Base-by-base conservation (phyloP, 2,888 invertebrate species). In the Lasiommata megera region DNA sequence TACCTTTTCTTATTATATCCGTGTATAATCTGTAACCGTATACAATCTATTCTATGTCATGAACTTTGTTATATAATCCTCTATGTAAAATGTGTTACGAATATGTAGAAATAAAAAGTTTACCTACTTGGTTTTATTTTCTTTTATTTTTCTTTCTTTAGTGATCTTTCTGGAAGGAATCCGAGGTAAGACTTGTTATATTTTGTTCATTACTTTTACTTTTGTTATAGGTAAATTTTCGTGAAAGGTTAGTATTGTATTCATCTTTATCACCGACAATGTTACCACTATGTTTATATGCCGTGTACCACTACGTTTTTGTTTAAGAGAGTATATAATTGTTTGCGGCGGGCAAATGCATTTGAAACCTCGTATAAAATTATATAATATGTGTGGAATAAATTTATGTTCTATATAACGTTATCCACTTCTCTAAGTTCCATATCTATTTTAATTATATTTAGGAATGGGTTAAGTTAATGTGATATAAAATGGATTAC, bases 261-360 rank as follows among this genome's bases (percentile, higher is more conserved):
- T 1, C 0, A 16, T 34, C 11, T 34, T 9, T 23, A 18, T n/a
- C n/a, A n/a, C n/a, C n/a, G n/a, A n/a, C n/a, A n/a, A n/a, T n/a
- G n/a, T n/a, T n/a, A n/a, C n/a, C n/a, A n/a, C n/a, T 23, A n/a
- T 14, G 8, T 44, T 9, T 44, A 14, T 34, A 29, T 34, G 31
- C n/a, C 36, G 48, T 55, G 55, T 48, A 55, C 55, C 55, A 55
- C 55, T 55, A 48, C 48, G 47, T 18, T 18, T 8, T 16, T 46
- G 8, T 7, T 11, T 17, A 37, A 8, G 38, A 8, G 2, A 38
- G n/a, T 12, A 9, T 1, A 23, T 3, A 23, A 23, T 3, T 23
- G 5, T 23, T 23, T 3, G 2, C 2, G 5, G 23, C 2, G 5
- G 23, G 5, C 23, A 23, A 3, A 23, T 23, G 23, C 5, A 5